A percentile compares a stretch with the other conserved stretches of the same genome.
Conservation (phyloP, 1,140 invertebrate species). For the Aphaenogaster ashmeadi region DNA sequence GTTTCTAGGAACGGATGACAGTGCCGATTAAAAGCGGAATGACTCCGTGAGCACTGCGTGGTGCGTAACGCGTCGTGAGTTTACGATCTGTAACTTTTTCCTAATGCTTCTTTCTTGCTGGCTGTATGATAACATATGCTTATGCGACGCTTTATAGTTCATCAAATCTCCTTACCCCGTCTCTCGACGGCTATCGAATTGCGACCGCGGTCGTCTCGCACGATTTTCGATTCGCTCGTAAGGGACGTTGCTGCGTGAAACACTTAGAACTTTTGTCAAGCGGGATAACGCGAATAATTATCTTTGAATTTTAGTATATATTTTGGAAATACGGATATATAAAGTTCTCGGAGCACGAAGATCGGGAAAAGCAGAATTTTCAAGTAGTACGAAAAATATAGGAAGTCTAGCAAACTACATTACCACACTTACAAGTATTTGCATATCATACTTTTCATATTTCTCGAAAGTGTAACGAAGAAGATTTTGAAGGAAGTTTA, state of each 20-base stretch:
- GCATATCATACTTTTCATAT: constrained; percentile 18
- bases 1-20: constrained; percentile 28
- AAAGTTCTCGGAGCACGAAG: too few relatives aligned
- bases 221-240: constrained; percentile 33
- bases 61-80: constrained; percentile 15
- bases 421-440: not conserved
- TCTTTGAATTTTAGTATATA: not conserved
- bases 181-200: not conserved
- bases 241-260: constrained; percentile 3
- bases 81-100: constrained; percentile 25
- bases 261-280: not conserved
- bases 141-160: constrained; percentile 30
- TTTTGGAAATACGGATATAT: not conserved
- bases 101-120: not conserved
- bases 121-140: constrained; percentile 24
- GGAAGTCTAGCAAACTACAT: not conserved
- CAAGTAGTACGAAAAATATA: not conserved
- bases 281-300: not conserved
- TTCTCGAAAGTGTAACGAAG: not conserved
- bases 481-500: not conserved
- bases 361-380: not conserved
- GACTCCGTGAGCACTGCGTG: not conserved
- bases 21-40: constrained; percentile 51
- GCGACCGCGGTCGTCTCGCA: not conserved
- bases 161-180: not conserved